Evolutionary conservation across 2,797 vertebrate genomes (phyloP), one percentile per base, ranked within the genome.

Genomic region (Orientallactaga sibirica): DNA sequence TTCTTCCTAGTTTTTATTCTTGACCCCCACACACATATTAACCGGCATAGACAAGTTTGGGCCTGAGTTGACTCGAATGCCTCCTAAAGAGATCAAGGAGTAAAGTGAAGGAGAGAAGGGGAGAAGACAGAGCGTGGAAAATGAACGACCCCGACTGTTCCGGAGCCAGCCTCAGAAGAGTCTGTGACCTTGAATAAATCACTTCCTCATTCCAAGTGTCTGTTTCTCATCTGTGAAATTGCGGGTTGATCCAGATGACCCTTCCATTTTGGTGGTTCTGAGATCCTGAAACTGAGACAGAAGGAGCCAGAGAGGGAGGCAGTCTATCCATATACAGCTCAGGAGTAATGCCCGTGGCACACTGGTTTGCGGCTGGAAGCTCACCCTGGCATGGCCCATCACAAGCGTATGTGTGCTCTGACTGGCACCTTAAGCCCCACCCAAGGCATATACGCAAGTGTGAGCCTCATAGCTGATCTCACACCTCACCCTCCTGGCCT

Each of bases 171-270:
- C 27, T 82, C 79, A 80, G 76, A 62, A 7, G 9, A 91, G 11
- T 10, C 9, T 27, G 27, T 55, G 33, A 89, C 64, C 67, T 92
- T 77, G 24, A 86, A 2, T 25, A 81, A 86, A 70, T 89, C 61
- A n/a, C 33, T 79, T 80, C 24, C 25, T 90, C 15, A 61, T 29
- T 62, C 20, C 43, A 29, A 77, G 20, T 10, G 5, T 64, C 43
- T 18, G 25, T 12, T 22, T 86, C 64, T 93, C 78, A 88, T 73
- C 70, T 95, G 27, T 88, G 29, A 94, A 90, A 76, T 3, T 73
- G 29, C 86, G 37, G 11, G 6, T 74, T 75, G 43, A 88, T 41
- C 64, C 27, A 68, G 10, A 27, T 58, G 27, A 87, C 15, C 24
- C 71, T 83, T 91, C 66, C 18, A 18, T 85, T 61, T 22, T 62